Conservation (phyloP, 1,140 invertebrate genomes). For the Neelides sp. region DNA sequence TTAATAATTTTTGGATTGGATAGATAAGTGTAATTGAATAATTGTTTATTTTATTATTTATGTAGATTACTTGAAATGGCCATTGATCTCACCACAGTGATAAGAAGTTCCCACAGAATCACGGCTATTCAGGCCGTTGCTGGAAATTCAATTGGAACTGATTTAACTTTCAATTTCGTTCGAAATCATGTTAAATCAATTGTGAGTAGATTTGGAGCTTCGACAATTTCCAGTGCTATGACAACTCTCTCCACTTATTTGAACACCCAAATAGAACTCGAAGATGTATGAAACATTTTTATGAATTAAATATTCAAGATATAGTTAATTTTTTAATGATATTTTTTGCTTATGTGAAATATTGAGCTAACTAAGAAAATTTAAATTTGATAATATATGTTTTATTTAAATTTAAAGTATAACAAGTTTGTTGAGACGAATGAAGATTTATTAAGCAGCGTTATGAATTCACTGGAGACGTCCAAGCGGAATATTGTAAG, state of each 20-base stretch:
- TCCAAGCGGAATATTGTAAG: conserved; percentile 10
- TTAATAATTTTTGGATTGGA: no score
- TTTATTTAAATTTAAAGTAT: conserved; percentile 6
- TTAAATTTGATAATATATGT: background rate
- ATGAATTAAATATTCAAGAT: no score
- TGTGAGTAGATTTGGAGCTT: conserved; percentile 10
- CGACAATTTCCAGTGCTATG: conserved; percentile 6
- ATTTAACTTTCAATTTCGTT: conserved; percentile 15
- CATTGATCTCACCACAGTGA: conserved; percentile 11
- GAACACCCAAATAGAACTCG: background rate
- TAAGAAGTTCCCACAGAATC: conserved; percentile 5
- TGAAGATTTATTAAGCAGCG: background rate
- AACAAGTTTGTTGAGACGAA: conserved; percentile 6
- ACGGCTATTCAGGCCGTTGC: conserved; percentile 20
- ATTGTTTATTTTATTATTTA: no score
- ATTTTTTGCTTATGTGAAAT: no score
- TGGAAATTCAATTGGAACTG: conserved; percentile 20
- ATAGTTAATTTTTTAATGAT: no score
- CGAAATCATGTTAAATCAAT: conserved; percentile 12
- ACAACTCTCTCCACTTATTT: conserved; percentile 12
- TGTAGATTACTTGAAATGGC: conserved; percentile 18
- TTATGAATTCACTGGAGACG: background rate
- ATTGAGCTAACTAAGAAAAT: background rate
- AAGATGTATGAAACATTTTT: conserved; percentile 15
- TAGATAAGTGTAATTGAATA: no score